A percentile compares a stretch with the other conserved stretches of the same genome.
phyloP scores from a whole-genome alignment of 2,888 invertebrate species.

The Cephus nigrinus region DNA sequence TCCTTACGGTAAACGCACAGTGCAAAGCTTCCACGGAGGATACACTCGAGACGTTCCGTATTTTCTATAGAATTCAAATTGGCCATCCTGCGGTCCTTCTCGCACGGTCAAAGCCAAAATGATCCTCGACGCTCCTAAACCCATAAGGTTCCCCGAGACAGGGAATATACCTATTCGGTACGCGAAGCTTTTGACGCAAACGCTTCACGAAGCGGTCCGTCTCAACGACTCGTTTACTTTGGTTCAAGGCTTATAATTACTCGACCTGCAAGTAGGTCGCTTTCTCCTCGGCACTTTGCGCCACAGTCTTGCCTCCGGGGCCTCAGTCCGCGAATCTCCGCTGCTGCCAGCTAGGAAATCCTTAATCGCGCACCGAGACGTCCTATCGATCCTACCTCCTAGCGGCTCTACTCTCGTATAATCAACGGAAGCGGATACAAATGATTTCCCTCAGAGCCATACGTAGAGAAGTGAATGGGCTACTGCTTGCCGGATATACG shows the following conservation, averaged over 20 bases:
- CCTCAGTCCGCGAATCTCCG: constrained; percentile 32
- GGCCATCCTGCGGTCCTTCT: neutral
- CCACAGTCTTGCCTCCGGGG: constrained; percentile 19
- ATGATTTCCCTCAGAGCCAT: neutral
- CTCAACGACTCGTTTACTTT: constrained; percentile 53
- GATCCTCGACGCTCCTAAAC: neutral
- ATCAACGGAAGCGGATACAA: neutral
- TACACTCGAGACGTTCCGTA: neutral
- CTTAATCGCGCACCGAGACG: neutral
- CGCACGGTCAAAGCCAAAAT: neutral
- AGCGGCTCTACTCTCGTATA: neutral
- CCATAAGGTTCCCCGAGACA: neutral
- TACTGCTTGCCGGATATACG: neutral
- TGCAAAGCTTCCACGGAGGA: neutral
- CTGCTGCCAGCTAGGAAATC: constrained; percentile 10
- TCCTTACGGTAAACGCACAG: neutral
- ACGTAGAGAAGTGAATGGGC: neutral
- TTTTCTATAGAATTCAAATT: neutral
- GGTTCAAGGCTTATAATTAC: constrained; percentile 64
- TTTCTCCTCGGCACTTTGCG: constrained; percentile 59
- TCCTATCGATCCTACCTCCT: neutral
- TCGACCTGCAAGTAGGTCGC: constrained; percentile 61
- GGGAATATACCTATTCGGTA: neutral
- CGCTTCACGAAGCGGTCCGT: constrained; percentile 25
- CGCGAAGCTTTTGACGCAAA: neutral